Evolutionary conservation across 2,888 invertebrate species (phyloP).

Genomic region (Apantesis nais): DNA sequence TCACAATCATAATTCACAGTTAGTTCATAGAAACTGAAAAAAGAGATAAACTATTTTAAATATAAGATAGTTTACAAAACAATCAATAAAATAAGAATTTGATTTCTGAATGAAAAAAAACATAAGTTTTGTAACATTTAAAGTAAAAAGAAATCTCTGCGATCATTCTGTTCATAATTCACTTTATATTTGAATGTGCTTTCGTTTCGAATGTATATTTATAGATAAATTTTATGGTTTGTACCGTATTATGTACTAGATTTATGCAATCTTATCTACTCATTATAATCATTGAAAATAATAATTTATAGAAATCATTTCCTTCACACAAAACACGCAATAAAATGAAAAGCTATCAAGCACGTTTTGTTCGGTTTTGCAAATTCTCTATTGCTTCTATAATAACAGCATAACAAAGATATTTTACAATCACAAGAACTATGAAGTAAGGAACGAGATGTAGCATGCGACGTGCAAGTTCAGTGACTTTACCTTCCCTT

Average conservation of each 20-base stretch:
- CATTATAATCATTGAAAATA: slow-evolving; percentile 1
- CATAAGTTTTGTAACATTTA: not conserved
- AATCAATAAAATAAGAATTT: not conserved
- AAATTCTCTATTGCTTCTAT: slow-evolving; percentile 48
- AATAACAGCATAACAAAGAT: slow-evolving; percentile 66
- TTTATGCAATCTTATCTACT: not conserved
- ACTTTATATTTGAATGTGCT: not conserved
- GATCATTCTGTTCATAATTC: not conserved
- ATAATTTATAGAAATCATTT: not conserved
- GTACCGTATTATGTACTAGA: not conserved
- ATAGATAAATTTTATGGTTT: not conserved
- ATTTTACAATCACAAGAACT: slow-evolving; percentile 80
- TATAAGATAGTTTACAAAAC: too few relatives aligned
- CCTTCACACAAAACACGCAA: slow-evolving; percentile 16
- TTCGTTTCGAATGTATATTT: not conserved
- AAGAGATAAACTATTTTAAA: too few relatives aligned
- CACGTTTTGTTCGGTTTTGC: slow-evolving; percentile 44
- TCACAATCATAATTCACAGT: too few relatives aligned
- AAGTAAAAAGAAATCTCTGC: not conserved
- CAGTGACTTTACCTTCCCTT: slow-evolving; percentile 81
- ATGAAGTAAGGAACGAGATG: slow-evolving; percentile 77
- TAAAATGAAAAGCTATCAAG: slow-evolving; percentile 42
- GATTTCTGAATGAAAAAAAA: not conserved
- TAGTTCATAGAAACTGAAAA: too few relatives aligned
- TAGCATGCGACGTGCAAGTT: slow-evolving; percentile 79